phyloP scores from a whole-genome alignment of 2,797 vertebrate species.

The Chanos chanos region DNA sequence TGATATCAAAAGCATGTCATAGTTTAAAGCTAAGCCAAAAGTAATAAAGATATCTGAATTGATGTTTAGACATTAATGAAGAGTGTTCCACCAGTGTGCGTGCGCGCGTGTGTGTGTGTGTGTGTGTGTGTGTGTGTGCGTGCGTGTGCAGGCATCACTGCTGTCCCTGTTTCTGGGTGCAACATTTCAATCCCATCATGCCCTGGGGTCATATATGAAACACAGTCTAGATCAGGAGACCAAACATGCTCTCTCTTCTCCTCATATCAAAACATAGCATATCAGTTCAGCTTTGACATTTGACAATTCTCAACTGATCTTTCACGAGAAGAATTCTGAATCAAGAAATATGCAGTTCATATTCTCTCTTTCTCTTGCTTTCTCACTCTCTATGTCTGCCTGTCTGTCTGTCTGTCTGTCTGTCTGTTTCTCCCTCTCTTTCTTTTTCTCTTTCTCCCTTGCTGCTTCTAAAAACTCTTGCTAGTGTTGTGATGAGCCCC shows the following conservation, averaged over 20 bases:
- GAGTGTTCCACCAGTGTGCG: no score
- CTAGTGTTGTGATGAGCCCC: conserved; percentile 32
- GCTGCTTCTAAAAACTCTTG: conserved; percentile 7
- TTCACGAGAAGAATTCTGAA: conserved; percentile 15
- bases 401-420: not conserved
- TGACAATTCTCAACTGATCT: no score
- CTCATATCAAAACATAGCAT: no score
- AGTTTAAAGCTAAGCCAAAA: no score
- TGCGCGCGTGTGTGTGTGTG: not conserved
- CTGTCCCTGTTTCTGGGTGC: no score
- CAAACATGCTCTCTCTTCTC: no score
- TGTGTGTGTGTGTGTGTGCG: not conserved
- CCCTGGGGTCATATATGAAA: not conserved
- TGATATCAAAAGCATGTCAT: no score
- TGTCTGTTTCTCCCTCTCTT: not conserved
- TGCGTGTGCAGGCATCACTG: not conserved
- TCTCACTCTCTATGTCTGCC: not conserved
- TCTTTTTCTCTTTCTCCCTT: not conserved
- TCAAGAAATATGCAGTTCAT: conserved; percentile 22
- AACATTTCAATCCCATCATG: no score
- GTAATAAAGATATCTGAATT: no score
- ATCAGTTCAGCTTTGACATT: no score
- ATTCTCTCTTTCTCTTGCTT: not conserved
- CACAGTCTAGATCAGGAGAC: no score
- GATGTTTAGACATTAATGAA: no score